Conservation (phyloP, 2,113 vertebrate genomes). For the Conger conger region DNA sequence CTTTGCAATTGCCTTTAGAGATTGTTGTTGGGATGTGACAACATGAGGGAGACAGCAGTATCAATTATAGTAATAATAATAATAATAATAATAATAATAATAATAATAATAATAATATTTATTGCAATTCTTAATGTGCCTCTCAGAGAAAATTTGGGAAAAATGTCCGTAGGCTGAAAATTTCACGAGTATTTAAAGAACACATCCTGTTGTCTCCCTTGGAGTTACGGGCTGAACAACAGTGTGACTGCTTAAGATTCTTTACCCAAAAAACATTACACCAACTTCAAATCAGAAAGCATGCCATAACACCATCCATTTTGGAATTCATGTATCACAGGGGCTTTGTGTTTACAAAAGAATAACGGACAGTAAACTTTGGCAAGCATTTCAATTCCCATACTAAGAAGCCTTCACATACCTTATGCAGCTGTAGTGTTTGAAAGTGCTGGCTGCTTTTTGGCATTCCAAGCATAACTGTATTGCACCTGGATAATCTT, state of each 20-base stretch:
- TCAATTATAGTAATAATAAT: no score
- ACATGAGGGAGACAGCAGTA: no score
- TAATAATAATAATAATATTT: no score
- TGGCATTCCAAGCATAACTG: conserved; percentile 97
- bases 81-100: no score
- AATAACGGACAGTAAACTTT: not conserved
- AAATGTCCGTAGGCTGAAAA: no score
- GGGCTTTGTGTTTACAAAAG: not conserved
- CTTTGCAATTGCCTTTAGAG: no score
- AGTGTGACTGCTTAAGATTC: no score
- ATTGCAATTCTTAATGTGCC: no score
- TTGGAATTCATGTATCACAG: not conserved
- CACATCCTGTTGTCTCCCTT: not conserved
- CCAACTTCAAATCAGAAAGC: not conserved
- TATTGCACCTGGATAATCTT: conserved; percentile 97
- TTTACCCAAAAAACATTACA: not conserved
- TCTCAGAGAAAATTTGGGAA: no score
- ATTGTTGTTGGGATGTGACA: no score
- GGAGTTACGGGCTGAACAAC: no score
- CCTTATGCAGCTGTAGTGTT: conserved; percentile 99
- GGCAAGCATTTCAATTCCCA: not conserved
- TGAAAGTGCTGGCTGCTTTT: conserved; percentile 97
- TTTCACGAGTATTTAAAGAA: not conserved
- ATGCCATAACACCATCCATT: not conserved
- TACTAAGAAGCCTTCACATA: conserved; percentile 49